Evolutionary conservation across 2,797 vertebrate genomes (phyloP).

Genomic region (Tapirus indicus): DNA sequence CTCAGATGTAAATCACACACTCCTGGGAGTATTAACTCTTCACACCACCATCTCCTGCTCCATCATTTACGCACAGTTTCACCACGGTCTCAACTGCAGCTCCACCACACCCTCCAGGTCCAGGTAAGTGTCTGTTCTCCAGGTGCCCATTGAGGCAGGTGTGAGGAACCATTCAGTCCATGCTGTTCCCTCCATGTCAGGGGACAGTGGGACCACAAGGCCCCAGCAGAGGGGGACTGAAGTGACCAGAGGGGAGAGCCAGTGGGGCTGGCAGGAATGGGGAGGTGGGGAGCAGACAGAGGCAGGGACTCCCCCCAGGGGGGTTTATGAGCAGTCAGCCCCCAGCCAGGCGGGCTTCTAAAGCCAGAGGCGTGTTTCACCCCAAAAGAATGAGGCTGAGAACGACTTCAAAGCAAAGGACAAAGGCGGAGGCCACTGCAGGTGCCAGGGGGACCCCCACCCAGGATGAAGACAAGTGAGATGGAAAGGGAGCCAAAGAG

Average conservation of each 20-base stretch:
- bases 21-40: too few species aligned
- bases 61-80: too few species aligned
- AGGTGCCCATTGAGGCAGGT: neutral
- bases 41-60: too few species aligned
- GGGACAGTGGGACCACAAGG: neutral
- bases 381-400: neutral
- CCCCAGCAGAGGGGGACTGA: neutral
- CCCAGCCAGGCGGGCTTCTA: neutral
- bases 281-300: too few species aligned
- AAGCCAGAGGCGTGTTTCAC: neutral
- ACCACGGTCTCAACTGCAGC: too few species aligned
- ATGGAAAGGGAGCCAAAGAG: too few species aligned
- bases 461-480: neutral
- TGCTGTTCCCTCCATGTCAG: fast-evolving
- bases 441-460: neutral
- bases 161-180: too few species aligned
- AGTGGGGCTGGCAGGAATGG: too few species aligned
- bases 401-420: neutral
- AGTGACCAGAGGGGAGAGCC: too few species aligned
- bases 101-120: neutral
- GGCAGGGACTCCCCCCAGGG: neutral
- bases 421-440: too few species aligned
- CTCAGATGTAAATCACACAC: too few species aligned
- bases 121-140: too few species aligned
- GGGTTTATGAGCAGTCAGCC: neutral